phyloP scores from a whole-genome alignment of 2,113 vertebrate species.

The Marmota flaviventris region DNA sequence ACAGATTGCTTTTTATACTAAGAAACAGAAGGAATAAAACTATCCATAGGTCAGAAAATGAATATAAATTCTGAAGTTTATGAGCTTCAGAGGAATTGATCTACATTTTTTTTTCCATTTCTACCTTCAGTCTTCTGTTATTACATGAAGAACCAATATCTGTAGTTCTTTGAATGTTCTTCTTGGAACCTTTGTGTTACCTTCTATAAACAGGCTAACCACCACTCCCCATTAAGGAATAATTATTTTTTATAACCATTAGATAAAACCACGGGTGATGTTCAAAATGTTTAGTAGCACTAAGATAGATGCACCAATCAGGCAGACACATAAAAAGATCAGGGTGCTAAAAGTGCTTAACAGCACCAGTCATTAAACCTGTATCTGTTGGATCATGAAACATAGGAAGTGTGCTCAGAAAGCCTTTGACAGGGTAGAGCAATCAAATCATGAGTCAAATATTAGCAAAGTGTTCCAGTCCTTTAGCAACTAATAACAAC shows the following conservation, averaged over 20 bases:
- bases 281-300: not conserved
- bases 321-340: not conserved
- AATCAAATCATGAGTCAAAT: not conserved
- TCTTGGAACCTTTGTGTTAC: not conserved
- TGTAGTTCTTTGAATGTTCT: not conserved
- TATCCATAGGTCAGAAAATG: not conserved
- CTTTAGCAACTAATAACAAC: not conserved
- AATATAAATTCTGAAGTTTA: not conserved
- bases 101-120: not conserved
- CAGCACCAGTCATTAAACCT: not conserved
- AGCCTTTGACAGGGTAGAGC: not conserved
- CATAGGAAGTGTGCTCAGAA: not conserved
- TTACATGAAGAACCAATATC: not conserved
- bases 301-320: not conserved
- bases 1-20: not conserved
- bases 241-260: not conserved
- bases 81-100: not conserved
- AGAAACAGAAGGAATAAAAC: not conserved
- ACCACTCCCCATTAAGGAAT: not conserved
- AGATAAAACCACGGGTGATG: not conserved
- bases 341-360: not conserved
- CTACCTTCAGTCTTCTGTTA: not conserved
- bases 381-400: not conserved
- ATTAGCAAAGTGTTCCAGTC: not conserved
- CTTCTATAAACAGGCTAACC: not conserved